Evolutionary conservation across 2,888 invertebrate species (phyloP).

Genomic region (Pardosa pseudoannulata): DNA sequence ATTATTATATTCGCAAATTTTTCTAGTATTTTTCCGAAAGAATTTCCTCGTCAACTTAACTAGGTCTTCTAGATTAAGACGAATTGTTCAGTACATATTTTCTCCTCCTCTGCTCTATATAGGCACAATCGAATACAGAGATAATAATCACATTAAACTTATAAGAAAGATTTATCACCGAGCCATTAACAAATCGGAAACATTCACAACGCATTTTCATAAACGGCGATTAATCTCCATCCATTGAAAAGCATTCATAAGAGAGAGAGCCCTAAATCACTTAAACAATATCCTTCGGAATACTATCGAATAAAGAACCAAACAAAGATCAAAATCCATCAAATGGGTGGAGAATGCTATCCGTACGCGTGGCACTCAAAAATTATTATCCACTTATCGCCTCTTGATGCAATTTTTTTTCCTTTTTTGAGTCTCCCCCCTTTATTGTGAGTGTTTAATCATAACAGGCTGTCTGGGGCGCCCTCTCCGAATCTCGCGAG

Average conservation of each 20-base stretch:
- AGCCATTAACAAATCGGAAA: neutral
- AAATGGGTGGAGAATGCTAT: constrained; percentile 4
- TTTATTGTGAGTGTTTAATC: neutral
- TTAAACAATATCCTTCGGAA: neutral
- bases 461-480: neutral
- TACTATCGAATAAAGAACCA: neutral
- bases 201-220: neutral
- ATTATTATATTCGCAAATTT: too few species aligned
- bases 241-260: neutral
- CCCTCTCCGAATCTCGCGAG: neutral
- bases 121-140: too few species aligned
- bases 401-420: constrained; percentile 5
- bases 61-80: too few species aligned
- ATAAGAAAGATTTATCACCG: neutral
- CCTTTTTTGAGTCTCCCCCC: too few species aligned
- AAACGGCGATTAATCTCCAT: neutral
- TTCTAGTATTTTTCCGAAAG: too few species aligned
- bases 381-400: constrained; percentile 16
- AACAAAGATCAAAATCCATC: neutral
- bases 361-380: constrained; percentile 8
- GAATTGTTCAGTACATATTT: too few species aligned
- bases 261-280: neutral
- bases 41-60: too few species aligned
- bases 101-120: too few species aligned
- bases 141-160: neutral